These are phyloP conservation scores for Hypomecis atomaria DNA, from an alignment of 2,888 invertebrate genomes.

Conservation along the genomic window DNA sequence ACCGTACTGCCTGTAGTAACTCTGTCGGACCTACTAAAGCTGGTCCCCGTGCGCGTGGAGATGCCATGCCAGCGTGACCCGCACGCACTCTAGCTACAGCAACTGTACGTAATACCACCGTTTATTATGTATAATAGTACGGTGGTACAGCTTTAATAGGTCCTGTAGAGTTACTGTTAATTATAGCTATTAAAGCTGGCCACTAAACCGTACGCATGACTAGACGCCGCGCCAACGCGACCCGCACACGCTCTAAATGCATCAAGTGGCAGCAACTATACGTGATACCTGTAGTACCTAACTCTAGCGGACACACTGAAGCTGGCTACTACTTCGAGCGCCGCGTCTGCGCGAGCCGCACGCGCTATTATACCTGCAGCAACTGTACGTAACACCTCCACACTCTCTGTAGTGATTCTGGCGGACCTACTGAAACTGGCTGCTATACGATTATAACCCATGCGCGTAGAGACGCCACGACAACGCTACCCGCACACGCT, in stretches of 20 bases:
- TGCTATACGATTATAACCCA: background rate
- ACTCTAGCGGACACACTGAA: background rate
- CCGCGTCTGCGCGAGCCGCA: conserved; percentile 29
- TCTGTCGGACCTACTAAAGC: too few species aligned
- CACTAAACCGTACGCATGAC: conserved; percentile 61
- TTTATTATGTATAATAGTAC: too few species aligned
- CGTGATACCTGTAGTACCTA: background rate
- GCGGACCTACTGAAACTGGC: background rate
- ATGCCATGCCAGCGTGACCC: too few species aligned
- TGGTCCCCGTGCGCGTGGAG: too few species aligned
- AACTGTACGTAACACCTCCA: conserved; percentile 13
- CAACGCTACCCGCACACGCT: too few species aligned
- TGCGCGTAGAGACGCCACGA: background rate
- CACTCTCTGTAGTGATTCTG: background rate
- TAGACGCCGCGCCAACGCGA: conserved; percentile 39
- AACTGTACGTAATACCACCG: too few species aligned
- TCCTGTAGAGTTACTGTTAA: too few species aligned
- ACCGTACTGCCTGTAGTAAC: too few species aligned
- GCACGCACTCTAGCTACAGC: too few species aligned
- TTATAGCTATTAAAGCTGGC: too few species aligned
- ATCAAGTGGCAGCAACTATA: conserved; percentile 19
- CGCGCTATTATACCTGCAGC: conserved; percentile 14
- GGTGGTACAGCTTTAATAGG: too few species aligned
- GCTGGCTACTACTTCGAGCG: background rate
- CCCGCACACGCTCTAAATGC: conserved; percentile 20